Evolutionary conservation across 2,888 invertebrate genomes (phyloP), one percentile per base, ranked within the genome.

Genomic region (Eupithecia subumbrata): DNA sequence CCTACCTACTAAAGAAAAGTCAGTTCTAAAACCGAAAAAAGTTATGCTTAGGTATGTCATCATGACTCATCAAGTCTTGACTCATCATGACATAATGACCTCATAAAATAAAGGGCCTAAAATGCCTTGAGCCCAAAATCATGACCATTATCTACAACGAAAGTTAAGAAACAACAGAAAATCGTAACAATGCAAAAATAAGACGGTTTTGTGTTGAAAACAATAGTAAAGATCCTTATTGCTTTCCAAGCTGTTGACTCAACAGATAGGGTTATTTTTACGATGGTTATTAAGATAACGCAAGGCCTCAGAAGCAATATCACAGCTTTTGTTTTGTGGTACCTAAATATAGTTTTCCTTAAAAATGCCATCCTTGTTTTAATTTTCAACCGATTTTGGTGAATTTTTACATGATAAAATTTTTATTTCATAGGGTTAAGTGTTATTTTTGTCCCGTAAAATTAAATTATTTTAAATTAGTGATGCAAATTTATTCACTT

Each of bases 161-260:
- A 64, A 64, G 30, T 16, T 64, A 18, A 30, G 16, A 30, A 5
- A 30, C 45, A 48, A 69, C 48, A 45, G 68, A 64, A 34, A 34
- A 9, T 34, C 34, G 30, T 7, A 64, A 64, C 30, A 30, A 64
- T 22, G 52, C 8, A 22, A 1, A 22, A 8, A 14, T 60, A 30
- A 64, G 30, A 64, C 18, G 18, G 34, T 34, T n/a, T 66, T 67
- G 67, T 66, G 37, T 43, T n/a, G 45, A 18, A 70, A 74, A 78
- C 75, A 75, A 78, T 73, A 64, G 73, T 69, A 73, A 40, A 71
- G 48, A 64, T 64, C 45, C 67, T 25, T 73, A 64, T 71, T 67
- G 70, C 68, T 76, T 74, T 74, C 72, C 74, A 71, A 69, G 63
- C 74, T 70, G 78, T 45, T 78, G 73, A 64, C 37, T 75, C 71